Conservation (phyloP, 2,888 invertebrate genomes). For the Tridacna gigas region DNA sequence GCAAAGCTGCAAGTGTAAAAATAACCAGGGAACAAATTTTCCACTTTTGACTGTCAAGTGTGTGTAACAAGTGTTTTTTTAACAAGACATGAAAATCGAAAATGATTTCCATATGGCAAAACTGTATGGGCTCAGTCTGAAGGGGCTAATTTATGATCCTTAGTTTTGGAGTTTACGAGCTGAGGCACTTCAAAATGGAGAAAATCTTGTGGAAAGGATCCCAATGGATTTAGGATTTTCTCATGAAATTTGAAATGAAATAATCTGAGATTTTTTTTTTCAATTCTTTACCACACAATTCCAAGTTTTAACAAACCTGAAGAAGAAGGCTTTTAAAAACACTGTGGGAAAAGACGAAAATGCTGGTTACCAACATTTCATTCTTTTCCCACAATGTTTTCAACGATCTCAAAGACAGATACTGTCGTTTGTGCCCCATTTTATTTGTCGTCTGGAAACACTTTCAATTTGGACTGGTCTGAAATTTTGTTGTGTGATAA, state of each 20-base stretch:
- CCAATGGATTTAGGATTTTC: too few relatives aligned
- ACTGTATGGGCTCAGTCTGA: neutral
- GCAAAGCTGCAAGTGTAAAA: conserved; percentile 19
- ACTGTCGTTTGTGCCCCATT: too few relatives aligned
- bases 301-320: neutral
- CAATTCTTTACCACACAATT: neutral
- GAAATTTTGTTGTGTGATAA: too few relatives aligned
- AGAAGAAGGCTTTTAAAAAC: neutral
- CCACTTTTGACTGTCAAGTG: conserved; percentile 54
- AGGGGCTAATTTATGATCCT: conserved; percentile 24
- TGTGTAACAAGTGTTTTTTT: conserved; percentile 38
- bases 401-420: too few relatives aligned
- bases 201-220: too few relatives aligned
- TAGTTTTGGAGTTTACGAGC: neutral
- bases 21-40: conserved; percentile 53
- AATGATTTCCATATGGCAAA: conserved; percentile 24
- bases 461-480: too few relatives aligned
- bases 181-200: neutral
- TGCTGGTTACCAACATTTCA: neutral
- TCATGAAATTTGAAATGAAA: too few relatives aligned
- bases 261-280: too few relatives aligned
- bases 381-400: neutral
- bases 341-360: neutral
- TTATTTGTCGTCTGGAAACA: too few relatives aligned
- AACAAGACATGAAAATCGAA: conserved; percentile 20